These are phyloP conservation scores for Synanthedon myopaeformis DNA, from an alignment of 2,888 invertebrate genomes.

Conservation along the genomic window DNA sequence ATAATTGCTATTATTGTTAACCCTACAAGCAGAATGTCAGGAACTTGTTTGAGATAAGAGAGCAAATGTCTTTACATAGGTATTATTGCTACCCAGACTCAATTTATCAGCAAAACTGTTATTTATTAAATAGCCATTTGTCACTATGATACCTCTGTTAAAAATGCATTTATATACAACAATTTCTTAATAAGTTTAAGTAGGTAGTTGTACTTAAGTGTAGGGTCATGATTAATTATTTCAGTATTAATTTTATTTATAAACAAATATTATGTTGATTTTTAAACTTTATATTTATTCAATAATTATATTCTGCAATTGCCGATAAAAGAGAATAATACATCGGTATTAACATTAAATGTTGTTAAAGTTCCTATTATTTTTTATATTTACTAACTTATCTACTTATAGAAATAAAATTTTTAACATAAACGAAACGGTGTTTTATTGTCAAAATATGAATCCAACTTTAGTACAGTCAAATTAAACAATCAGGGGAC, in stretches of 20 bases:
- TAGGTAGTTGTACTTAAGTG: neutral
- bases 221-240: neutral
- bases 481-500: too few species aligned
- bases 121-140: too few species aligned
- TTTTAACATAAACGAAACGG: neutral
- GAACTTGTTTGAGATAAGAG: neutral
- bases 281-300: neutral
- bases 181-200: too few species aligned
- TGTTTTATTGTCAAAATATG: too few species aligned
- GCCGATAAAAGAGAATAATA: neutral
- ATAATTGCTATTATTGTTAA: neutral
- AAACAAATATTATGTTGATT: neutral
- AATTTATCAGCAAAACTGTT: too few species aligned
- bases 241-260: neutral
- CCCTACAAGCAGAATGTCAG: neutral
- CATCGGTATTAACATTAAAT: too few species aligned
- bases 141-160: too few species aligned
- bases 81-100: too few species aligned
- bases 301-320: neutral
- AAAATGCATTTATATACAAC: too few species aligned
- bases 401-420: constrained; percentile 1
- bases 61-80: neutral
- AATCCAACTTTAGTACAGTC: too few species aligned
- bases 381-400: constrained; percentile 8
- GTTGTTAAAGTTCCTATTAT: constrained; percentile 22